Base-by-base conservation (phyloP, 2,888 invertebrate species). In the Gordius sp. region DNA sequence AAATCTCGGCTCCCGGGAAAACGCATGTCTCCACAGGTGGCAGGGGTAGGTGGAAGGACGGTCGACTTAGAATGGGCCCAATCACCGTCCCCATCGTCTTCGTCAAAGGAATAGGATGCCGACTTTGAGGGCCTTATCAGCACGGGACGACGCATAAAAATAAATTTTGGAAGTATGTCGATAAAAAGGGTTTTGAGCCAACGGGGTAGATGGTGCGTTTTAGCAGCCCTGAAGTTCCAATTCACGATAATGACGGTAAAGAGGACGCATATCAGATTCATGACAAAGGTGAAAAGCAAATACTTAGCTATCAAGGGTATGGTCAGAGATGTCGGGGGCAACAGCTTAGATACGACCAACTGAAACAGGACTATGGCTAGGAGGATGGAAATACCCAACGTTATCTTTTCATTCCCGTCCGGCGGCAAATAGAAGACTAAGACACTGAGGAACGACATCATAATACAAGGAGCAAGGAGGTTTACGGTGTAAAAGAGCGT, bases 401-500 rank as follows among this genome's bases (percentile, higher is more conserved):
- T 73, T 61, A 73, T 72, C 76, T 93, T 93, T 75, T 97, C 93
- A 47, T 91, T 91, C 58, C 91, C 91, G 74, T 97, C 97, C 24
- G 93, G 91, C 25, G 97, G 97, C 66, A 99, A 75, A 68, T 93
- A 93, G 73, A 97, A 97, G 59, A 93, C 93, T 64, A 93, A 77
- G 47, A 93, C 87, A 69, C 89, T 91, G 63, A 97, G 80, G 73
- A 97, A 93, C 63, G 91, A 93, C 73, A 99, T 97, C 63, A 97
- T 75, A 61, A 99, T 91, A 41, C 93, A 93, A 41, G 97, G 97
- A 64, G 97, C 77, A 67, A 97, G 93, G 71, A 99, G 80, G 73
- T 99, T 99, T 64, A 97, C 89, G 2, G 97, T 97, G 72, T 99
- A 97, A 75, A 97, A 97, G 59, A 97, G 75, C 2, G 97, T 93